Conservation (phyloP, 2,888 invertebrate species). For the Willowsia nigromaculata region DNA sequence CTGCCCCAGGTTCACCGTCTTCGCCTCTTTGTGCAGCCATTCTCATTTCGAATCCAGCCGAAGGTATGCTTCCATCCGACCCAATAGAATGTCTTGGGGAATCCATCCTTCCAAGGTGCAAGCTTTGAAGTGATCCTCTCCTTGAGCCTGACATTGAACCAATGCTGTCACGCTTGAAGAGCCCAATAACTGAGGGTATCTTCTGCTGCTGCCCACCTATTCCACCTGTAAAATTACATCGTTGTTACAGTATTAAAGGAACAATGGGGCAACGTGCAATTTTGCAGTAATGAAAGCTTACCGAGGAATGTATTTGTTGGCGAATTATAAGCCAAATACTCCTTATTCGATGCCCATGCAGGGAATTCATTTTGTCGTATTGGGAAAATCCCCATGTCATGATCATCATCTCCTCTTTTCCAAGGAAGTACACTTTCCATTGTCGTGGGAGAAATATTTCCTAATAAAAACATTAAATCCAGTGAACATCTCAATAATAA, state of each 20-base stretch:
- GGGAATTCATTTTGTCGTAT: constrained; percentile 93
- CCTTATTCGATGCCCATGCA: constrained; percentile 96
- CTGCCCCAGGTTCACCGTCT: not conserved
- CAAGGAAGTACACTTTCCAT: constrained; percentile 95
- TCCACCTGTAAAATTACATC: constrained; percentile 63
- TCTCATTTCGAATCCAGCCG: constrained; percentile 68
- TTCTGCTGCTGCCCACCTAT: constrained; percentile 74
- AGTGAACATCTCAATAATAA: too few relatives aligned
- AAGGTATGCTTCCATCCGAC: constrained; percentile 74
- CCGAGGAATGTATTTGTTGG: constrained; percentile 95
- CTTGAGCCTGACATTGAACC: constrained; percentile 84
- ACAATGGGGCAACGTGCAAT: not conserved
- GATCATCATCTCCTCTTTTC: constrained; percentile 87
- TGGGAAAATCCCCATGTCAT: constrained; percentile 84
- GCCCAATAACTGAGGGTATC: constrained; percentile 90
- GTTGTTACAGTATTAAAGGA: too few relatives aligned
- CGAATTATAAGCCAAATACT: constrained; percentile 94
- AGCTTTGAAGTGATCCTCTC: constrained; percentile 76
- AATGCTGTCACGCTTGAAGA: constrained; percentile 91
- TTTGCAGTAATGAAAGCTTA: constrained; percentile 80
- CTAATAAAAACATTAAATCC: constrained; percentile 26
- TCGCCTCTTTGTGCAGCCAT: constrained; percentile 35
- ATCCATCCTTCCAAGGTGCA: constrained; percentile 74
- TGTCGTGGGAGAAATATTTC: constrained; percentile 86
- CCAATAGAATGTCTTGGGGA: constrained; percentile 78